Evolutionary conservation across 2,113 vertebrate genomes (phyloP).

Genomic region (Calypte anna): DNA sequence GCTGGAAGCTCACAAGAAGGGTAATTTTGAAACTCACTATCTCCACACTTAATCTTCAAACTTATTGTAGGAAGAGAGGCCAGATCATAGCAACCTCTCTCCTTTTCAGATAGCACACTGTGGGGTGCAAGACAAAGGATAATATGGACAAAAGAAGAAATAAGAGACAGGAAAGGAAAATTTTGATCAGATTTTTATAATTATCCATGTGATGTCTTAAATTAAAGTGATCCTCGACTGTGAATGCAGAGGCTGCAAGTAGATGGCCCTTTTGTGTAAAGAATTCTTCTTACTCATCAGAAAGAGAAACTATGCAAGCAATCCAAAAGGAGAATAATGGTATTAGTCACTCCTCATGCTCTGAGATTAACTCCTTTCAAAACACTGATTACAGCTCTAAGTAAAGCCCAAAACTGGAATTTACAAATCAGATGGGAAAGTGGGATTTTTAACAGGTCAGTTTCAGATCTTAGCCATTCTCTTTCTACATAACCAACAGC

Average conservation of each 20-base stretch:
- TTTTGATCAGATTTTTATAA: conserved; percentile 12
- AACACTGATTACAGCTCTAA: conserved; percentile 36
- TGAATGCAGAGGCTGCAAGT: background rate
- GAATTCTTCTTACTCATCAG: conserved; percentile 12
- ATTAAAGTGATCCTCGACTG: background rate
- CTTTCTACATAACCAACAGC: background rate
- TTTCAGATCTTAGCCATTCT: background rate
- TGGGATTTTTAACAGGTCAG: background rate
- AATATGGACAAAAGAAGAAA: background rate
- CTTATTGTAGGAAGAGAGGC: background rate
- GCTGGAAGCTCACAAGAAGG: background rate
- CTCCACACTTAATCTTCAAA: background rate
- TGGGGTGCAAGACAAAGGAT: background rate
- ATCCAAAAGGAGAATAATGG: background rate
- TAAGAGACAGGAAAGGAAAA: background rate
- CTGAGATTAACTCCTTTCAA: conserved; percentile 50
- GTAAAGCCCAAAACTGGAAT: conserved; percentile 2
- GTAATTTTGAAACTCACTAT: background rate
- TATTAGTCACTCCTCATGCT: conserved; percentile 35
- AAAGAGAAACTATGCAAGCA: conserved; percentile 5
- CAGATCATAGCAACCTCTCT: background rate
- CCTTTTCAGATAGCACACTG: background rate
- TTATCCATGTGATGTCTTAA: background rate
- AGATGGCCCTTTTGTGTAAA: background rate
- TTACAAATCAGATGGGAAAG: conserved; percentile 7